Percentiles rank a stretch among this genome's conserved stretches.
Evolutionary conservation across 2,113 vertebrate genomes (phyloP).

Genomic region (Scophthalmus maximus): DNA sequence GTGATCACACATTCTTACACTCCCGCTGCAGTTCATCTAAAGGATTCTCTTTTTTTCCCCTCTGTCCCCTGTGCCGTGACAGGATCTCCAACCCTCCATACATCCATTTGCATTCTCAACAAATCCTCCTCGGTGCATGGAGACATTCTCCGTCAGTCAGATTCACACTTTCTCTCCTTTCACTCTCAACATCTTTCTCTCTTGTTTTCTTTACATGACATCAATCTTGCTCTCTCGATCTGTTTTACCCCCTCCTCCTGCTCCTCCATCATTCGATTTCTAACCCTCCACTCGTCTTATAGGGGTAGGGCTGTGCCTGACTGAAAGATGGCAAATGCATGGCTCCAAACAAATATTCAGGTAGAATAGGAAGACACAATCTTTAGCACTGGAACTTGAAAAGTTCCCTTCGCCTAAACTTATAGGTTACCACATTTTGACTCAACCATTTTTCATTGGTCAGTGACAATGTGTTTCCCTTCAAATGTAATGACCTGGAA

Average conservation of each 20-base stretch:
- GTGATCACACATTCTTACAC: slow-evolving; percentile 10
- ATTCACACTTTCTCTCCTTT: slow-evolving; percentile 48
- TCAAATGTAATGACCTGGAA: neutral
- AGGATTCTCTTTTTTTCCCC: slow-evolving; percentile 12
- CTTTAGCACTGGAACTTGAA: neutral
- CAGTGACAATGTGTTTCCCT: neutral
- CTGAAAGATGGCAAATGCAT: neutral
- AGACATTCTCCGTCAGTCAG: slow-evolving; percentile 20
- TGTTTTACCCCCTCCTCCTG: neutral
- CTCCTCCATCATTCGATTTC: neutral
- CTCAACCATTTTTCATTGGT: neutral
- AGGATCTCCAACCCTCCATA: neutral
- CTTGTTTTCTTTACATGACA: slow-evolving; percentile 12
- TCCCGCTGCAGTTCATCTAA: slow-evolving; percentile 8
- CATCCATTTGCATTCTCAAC: slow-evolving; percentile 2
- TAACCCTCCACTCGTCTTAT: neutral
- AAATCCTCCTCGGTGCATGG: neutral
- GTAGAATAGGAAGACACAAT: neutral
- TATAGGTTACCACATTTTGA: neutral
- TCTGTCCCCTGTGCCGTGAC: slow-evolving; percentile 4
- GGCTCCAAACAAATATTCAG: neutral
- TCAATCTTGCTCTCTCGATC: neutral
- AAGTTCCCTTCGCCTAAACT: neutral
- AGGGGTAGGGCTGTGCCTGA: neutral
- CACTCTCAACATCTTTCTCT: slow-evolving; percentile 2